Base-by-base conservation (phyloP, 2,888 invertebrate genomes). In the Aporophyla nigra region DNA sequence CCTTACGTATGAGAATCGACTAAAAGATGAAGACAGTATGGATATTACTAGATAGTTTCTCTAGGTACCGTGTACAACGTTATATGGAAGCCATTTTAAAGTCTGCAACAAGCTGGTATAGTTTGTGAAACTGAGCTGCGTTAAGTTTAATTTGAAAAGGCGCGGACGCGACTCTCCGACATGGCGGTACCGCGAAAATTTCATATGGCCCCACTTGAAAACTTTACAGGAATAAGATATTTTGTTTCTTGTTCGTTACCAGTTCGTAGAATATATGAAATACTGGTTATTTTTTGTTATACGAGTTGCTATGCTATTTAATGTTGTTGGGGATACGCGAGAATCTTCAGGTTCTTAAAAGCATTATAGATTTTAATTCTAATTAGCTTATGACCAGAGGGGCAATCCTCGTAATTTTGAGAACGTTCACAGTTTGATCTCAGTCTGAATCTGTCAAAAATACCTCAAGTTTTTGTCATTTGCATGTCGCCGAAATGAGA, bases 81-180 rank as follows among this genome's bases (percentile, higher is more conserved):
- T 74, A 53, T 33, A 76, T 56, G 49, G 33, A 69, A 71, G 56
- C 40, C 62, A 71, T 77, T 77, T 71, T 65, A 27, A 54, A 78
- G 10, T 71, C 2, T 24, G 72, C n/a, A 59, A 56, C 43, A 76
- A 75, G 53, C 40, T 14, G 33, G 56, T 71, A 67, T 84, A 83
- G 84, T 84, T 86, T 78, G 49, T 67, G 71, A 77, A 85, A 77
- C 74, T 69, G 65, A 82, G 76, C 53, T 27, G n/a, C 70, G 71
- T 78, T 79, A 80, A 87, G 84, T 87, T 88, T 86, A 90, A 89
- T 88, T 86, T 86, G 58, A 69, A 85, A 89, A 85, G 82, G 71
- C 71, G 76, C 62, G 70, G 66, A 73, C 70, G 78, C 66, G 58
- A 73, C 59, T 71, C 71, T 40, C 21, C 63, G 51, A 19, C 49